Evolutionary conservation across 2,113 vertebrate genomes (phyloP), one percentile per base, ranked within the genome.

Genomic region (Alces alces): DNA sequence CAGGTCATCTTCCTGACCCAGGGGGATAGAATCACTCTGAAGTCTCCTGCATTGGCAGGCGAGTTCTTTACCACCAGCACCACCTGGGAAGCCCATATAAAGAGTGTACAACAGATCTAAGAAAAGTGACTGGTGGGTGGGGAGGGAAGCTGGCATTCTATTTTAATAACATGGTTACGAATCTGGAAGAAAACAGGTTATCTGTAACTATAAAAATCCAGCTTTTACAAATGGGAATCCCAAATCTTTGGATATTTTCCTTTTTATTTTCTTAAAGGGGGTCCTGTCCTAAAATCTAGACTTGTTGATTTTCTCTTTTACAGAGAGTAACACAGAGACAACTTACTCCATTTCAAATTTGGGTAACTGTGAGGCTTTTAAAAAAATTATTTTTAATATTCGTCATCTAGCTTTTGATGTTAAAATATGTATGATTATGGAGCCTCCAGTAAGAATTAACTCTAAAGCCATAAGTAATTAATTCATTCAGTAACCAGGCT

Each of bases 401-500:
- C 54, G 86, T 30, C 80, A 82, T 80, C 86, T 76, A 89, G 86
- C 95, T 97, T 98, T 97, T 97, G 95, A 98, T 97, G 94, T 96
- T 97, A 96, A 97, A 97, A 93, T 97, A 90, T 93, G 96, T 97
- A 78, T 87, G 97, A 93, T 96, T 95, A 87, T 78, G 88, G 45
- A 12, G 96, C 98, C 98, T 98, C 85, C 28, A 98, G 98, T 95
- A 92, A 98, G 95, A 98, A 98, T 98, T 98, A 97, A 97, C 97
- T 98, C 98, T 97, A 98, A 95, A 97, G 94, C 66, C 79, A 92
- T 94, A 94, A 97, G 97, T 96, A 98, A 97, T 97, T 98, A 98
- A 98, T 99, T 99, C 93, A 98, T 98, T 98, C 97, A 98, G 86
- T 97, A 89, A 98, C 94, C 97, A 98, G 97, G 96, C 98, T 97